These are phyloP conservation scores for Drosophila phalerata DNA, from an alignment of 2,888 invertebrate species.

Conservation along the genomic window DNA sequence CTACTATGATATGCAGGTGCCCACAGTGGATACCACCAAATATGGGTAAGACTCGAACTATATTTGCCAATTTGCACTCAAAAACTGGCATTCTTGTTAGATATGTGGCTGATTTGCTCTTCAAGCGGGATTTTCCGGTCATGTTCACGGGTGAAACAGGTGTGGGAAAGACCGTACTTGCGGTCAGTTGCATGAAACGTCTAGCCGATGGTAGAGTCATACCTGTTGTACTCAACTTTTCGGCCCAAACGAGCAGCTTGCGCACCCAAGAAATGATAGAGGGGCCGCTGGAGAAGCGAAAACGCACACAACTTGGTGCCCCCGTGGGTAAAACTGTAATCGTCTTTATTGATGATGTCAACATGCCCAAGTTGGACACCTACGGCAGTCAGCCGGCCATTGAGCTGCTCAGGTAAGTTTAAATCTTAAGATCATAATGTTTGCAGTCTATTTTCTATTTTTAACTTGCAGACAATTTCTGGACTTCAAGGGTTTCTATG, in stretches of 20 bases:
- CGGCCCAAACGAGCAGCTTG: slow-evolving; percentile 95
- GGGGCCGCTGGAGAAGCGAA: slow-evolving; percentile 92
- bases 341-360: slow-evolving; percentile 95
- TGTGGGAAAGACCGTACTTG: slow-evolving; percentile 95
- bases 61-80: no score
- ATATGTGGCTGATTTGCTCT: slow-evolving; percentile 88
- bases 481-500: slow-evolving; percentile 91
- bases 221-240: slow-evolving; percentile 94
- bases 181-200: slow-evolving; percentile 90
- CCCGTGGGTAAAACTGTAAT: slow-evolving; percentile 93
- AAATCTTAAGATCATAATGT: neutral
- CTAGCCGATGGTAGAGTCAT: slow-evolving; percentile 89
- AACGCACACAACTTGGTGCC: slow-evolving; percentile 92
- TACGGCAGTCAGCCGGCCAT: slow-evolving; percentile 97
- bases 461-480: slow-evolving; percentile 81
- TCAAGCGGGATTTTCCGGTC: slow-evolving; percentile 91
- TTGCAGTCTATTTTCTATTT: no score
- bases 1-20: slow-evolving; percentile 96
- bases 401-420: slow-evolving; percentile 90
- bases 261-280: slow-evolving; percentile 94
- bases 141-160: slow-evolving; percentile 96
- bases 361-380: slow-evolving; percentile 94
- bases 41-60: slow-evolving; percentile 87
- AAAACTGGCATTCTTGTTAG: slow-evolving; percentile 45
- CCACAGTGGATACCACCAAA: slow-evolving; percentile 95